Base-by-base conservation (phyloP, 2,113 vertebrate genomes). In the Lampris incognitus region DNA sequence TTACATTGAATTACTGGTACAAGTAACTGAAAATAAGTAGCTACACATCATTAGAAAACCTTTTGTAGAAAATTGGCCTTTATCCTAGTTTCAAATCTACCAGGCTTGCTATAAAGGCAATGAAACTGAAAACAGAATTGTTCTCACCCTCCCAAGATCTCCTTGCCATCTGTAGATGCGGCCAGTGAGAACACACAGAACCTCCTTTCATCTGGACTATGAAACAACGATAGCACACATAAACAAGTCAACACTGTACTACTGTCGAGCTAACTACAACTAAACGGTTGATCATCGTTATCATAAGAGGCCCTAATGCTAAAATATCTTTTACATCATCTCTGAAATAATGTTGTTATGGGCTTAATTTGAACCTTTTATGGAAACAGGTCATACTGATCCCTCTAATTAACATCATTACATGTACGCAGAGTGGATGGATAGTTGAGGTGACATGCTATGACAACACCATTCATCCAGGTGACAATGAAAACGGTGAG, bases 171-270 rank as follows among this genome's bases (percentile, higher is more conserved):
- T 60, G 93, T 95, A 71, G 97, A 97, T 1, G 95, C 95, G 1
- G 96, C 92, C 54, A 98, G 92, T 36, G 97, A 98, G 84, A 98
- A 98, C 80, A 98, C 96, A 57, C 96, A 97, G 86, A 98, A 98
- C 74, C 96, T 95, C 82, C 96, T 93, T 81, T 97, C 96, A 41
- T 97, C 95, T 66, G 97, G 97, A 87, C 97, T 98, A 84, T 61
- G 84, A 72, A 82, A 83, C 62, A 67, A 24, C 73, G 70, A 66
- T 51, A 59, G 11, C 50, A 81, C 44, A 76, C 49, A 77, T 5
- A 68, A 1, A 3, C 48, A 73, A 72, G 74, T 71, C 82, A 41
- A 87, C 48, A 61, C 5, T 1, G 49, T 1, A 55, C 7, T 46
- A 75, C 6, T 6, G 38, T 38, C 13, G 70, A 11, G 1, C 46